Percentiles rank a stretch among this genome's conserved stretches.
Evolutionary conservation across 92 coral and sea anemone genomes (phyloP).

Genomic region (Hydrozoanthus gracilis): DNA sequence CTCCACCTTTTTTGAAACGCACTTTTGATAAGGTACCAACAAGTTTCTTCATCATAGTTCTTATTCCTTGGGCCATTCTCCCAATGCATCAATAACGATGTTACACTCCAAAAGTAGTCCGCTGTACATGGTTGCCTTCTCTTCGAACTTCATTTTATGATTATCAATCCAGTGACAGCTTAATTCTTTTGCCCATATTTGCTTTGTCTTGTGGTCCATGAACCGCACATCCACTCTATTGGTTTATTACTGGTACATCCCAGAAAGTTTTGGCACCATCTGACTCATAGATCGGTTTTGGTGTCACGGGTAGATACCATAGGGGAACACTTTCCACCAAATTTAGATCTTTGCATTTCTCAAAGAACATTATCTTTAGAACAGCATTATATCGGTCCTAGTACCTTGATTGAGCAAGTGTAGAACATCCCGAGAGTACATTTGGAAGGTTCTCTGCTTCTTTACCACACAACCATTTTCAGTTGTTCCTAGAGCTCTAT

Average conservation of each 20-base stretch:
- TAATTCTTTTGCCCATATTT: slow-evolving; percentile 2
- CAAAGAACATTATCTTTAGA: slow-evolving; percentile 8
- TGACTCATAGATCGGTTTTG: not conserved
- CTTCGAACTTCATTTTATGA: not conserved
- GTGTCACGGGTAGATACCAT: slow-evolving; percentile 21
- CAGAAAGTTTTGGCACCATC: not conserved
- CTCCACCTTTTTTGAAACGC: too few relatives aligned
- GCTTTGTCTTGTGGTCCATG: slow-evolving; percentile 6
- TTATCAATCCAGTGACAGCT: slow-evolving; percentile 35
- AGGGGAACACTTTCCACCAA: slow-evolving; percentile 16
- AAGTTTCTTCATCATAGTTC: not conserved
- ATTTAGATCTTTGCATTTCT: not conserved
- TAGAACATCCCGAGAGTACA: not conserved
- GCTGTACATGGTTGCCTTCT: too few relatives aligned
- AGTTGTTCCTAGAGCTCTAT: not conserved
- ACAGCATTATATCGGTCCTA: not conserved
- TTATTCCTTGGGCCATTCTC: not conserved
- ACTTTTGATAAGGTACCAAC: not conserved
- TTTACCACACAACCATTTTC: not conserved
- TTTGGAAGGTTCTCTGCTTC: not conserved
- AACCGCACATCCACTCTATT: slow-evolving; percentile 22
- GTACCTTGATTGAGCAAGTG: not conserved
- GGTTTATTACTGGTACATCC: not conserved
- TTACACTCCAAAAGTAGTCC: too few relatives aligned
- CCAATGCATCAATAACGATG: not conserved